phyloP scores from a whole-genome alignment of 2,888 invertebrate species.

The Hypselothyrea guttata region DNA sequence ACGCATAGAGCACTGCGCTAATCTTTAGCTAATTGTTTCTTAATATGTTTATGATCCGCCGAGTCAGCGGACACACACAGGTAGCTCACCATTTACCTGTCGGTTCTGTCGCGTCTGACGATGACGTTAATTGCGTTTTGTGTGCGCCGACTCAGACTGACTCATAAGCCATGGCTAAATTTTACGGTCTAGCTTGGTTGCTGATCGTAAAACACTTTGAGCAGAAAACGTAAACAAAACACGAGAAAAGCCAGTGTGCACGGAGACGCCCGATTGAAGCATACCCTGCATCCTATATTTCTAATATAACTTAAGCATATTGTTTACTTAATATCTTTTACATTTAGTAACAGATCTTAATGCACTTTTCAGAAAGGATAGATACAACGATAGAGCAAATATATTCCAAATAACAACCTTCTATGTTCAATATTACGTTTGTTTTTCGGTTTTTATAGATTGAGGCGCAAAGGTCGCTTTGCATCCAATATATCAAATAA shows the following conservation, averaged over 20 bases:
- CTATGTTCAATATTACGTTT: no score
- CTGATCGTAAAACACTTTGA: constrained; percentile 51
- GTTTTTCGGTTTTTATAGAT: no score
- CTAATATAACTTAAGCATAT: no score
- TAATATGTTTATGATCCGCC: constrained; percentile 57
- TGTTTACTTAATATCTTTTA: no score
- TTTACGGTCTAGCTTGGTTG: constrained; percentile 35
- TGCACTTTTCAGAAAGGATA: no score
- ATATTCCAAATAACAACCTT: no score
- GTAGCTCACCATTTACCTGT: constrained; percentile 21
- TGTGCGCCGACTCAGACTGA: constrained; percentile 36
- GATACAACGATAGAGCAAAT: no score
- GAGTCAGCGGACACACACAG: constrained; percentile 26
- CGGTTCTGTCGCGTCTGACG: constrained; percentile 31
- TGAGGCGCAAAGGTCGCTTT: no score
- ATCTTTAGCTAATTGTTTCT: constrained; percentile 73
- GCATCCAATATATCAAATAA: no score
- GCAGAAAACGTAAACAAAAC: constrained; percentile 34
- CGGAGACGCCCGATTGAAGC: no score
- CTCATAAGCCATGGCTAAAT: constrained; percentile 42
- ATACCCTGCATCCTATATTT: no score
- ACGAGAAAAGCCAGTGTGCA: background rate
- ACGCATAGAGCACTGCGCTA: constrained; percentile 42
- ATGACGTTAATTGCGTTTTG: constrained; percentile 37
- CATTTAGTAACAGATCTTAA: no score